Base-by-base conservation (phyloP, 2,113 vertebrate species). In the Dasypus novemcinctus region DNA sequence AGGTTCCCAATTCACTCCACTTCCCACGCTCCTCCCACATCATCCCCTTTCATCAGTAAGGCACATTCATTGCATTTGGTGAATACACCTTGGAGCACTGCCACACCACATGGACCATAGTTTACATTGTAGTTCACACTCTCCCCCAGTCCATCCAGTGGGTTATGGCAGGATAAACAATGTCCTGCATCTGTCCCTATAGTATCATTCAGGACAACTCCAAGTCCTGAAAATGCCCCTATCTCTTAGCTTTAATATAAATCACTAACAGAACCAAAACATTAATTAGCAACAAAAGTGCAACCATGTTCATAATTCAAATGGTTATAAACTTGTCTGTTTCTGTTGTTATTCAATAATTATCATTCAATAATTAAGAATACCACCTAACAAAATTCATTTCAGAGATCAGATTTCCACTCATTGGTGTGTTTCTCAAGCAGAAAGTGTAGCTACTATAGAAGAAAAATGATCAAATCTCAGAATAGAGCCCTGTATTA, bases 291-390 rank as follows among this genome's bases (percentile, higher is more conserved):
- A 95, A 86, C 52, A 59, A 61, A 1, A 71, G 36, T 95, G 25
- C 25, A 95, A 80, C 21, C 76, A 87, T 90, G 57, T 59, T 95
- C 82, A 81, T 57, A 87, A 90, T 91, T 80, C 9, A 5, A 27
- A 66, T 92, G 68, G 49, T 64, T 61, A 78, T 46, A 57, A 96
- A 17, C 17, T 68, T 94, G 84, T 52, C 94, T 96, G 79, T 61
- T 64, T 59, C 78, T 93, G 92, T 96, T 86, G 91, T 43, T 92
- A 69, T 90, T 80, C 82, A 87, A 59, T 91, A 87, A 93, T 79
- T 87, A 85, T 25, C 66, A 83, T 85, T 93, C 38, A 90, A 41
- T 78, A 90, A 41, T 78, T 85, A 92, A 66, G 63, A 78, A 85
- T 74, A 90, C 8, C 74, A 90, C 71, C 41, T 92, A 93, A 96